Conservation (phyloP, 2,113 vertebrate species). For the Microtus richardsoni region DNA sequence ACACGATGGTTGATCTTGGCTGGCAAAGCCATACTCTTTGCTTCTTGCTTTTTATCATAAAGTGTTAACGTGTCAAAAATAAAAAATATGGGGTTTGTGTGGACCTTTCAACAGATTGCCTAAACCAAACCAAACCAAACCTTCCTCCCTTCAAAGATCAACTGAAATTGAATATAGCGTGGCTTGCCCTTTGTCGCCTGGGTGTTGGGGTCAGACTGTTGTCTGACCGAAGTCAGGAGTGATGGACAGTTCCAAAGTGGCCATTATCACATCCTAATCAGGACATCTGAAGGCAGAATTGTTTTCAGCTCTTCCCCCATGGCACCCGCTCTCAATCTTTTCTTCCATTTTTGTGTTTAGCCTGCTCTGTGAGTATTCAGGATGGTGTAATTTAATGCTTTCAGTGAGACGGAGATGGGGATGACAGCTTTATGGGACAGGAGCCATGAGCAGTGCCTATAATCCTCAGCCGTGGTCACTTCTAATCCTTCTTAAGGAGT, state of each 20-base stretch:
- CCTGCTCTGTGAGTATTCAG: conserved; percentile 56
- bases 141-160: conserved; percentile 76
- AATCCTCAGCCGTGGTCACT: neutral
- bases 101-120: conserved; percentile 67
- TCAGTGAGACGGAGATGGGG: conserved; percentile 27
- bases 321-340: conserved; percentile 39
- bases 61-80: conserved; percentile 39
- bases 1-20: neutral
- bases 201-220: conserved; percentile 78
- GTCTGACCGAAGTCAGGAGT: conserved; percentile 75
- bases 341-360: conserved; percentile 67
- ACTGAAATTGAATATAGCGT: conserved; percentile 80
- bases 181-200: conserved; percentile 81
- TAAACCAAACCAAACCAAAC: conserved; percentile 8
- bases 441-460: neutral
- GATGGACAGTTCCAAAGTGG: conserved; percentile 82
- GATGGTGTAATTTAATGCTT: conserved; percentile 51
- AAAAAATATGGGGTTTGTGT: conserved; percentile 51
- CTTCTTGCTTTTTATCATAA: conserved; percentile 34
- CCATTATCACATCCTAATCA: conserved; percentile 83
- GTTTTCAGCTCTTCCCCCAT: conserved; percentile 68
- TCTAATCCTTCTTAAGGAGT: neutral
- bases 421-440: neutral
- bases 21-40: neutral
- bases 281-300: conserved; percentile 76